Evolutionary conservation across 2,888 invertebrate genomes (phyloP).

Genomic region (Ennomos fuscantarius): DNA sequence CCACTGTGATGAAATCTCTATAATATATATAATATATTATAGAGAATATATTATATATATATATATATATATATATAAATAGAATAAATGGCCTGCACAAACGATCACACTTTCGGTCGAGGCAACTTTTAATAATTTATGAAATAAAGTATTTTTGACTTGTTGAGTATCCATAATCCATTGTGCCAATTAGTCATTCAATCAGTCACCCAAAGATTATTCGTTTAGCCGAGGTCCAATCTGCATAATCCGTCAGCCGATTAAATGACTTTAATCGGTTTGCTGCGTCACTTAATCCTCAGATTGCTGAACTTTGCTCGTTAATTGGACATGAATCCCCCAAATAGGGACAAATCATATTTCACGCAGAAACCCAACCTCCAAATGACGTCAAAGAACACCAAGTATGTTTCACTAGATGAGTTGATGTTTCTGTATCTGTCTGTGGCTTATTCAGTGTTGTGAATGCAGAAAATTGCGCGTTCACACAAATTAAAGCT

Average conservation of each 20-base stretch:
- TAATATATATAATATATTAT: too few relatives aligned
- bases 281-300: constrained; percentile 15
- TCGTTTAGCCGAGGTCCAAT: constrained; percentile 2
- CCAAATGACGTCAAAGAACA: constrained; percentile 38
- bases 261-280: background rate
- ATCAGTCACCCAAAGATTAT: constrained; percentile 15
- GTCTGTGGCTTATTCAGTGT: constrained; percentile 31
- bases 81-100: too few relatives aligned
- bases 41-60: too few relatives aligned
- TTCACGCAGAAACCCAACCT: constrained; percentile 34
- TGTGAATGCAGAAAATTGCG: constrained; percentile 14
- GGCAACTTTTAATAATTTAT: too few relatives aligned
- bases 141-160: too few relatives aligned
- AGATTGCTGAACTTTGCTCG: constrained; percentile 29
- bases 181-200: constrained; percentile 2
- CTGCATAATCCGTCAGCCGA: constrained; percentile 12
- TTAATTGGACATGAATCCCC: constrained; percentile 29
- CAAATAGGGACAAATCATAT: constrained; percentile 38
- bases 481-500: constrained; percentile 9
- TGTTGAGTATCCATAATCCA: too few relatives aligned
- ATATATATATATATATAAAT: too few relatives aligned
- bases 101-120: too few relatives aligned
- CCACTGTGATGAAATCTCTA: too few relatives aligned
- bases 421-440: constrained; percentile 27
- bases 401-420: constrained; percentile 35